Percentiles rank a stretch among this genome's conserved stretches.
These are phyloP conservation scores for Lepidocyrtoides sp. DNA, from an alignment of 2,888 invertebrate species.

Conservation along the genomic window DNA sequence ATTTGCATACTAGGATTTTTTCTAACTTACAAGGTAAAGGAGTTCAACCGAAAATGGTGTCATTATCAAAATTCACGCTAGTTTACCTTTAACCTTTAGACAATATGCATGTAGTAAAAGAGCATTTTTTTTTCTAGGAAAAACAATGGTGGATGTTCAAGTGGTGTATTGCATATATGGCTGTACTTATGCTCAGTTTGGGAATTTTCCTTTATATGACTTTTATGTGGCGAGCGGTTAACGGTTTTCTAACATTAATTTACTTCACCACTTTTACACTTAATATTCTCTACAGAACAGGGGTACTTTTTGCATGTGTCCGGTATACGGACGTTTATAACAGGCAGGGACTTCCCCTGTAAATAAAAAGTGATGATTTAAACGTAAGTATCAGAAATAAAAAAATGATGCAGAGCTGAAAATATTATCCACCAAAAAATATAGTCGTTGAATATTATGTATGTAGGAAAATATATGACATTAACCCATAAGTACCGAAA, in stretches of 20 bases:
- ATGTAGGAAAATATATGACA: too few relatives aligned
- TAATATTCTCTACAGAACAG: constrained; percentile 76
- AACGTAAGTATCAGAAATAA: too few relatives aligned
- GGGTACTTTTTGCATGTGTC: constrained; percentile 76
- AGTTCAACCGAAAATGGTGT: too few relatives aligned
- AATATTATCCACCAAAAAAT: too few relatives aligned
- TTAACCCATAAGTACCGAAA: neutral
- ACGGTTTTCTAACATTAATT: constrained; percentile 73
- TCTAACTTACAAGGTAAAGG: constrained; percentile 72
- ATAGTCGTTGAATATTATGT: too few relatives aligned
- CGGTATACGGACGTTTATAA: constrained; percentile 78
- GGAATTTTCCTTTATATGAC: constrained; percentile 79
- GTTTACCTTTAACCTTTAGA: too few relatives aligned
- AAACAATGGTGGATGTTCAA: constrained; percentile 81
- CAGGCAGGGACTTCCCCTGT: constrained; percentile 77
- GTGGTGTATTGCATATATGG: constrained; percentile 78
- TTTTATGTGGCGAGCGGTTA: constrained; percentile 80
- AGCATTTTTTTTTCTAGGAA: constrained; percentile 58
- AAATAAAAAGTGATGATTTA: neutral
- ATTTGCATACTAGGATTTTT: constrained; percentile 75
- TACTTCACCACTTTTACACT: constrained; percentile 74
- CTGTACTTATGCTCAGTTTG: constrained; percentile 52
- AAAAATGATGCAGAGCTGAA: too few relatives aligned
- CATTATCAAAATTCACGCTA: too few relatives aligned
- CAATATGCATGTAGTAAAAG: neutral